Evolutionary conservation across 2,113 vertebrate genomes (phyloP).

Genomic region (Cryptomyrus ogoouensis): DNA sequence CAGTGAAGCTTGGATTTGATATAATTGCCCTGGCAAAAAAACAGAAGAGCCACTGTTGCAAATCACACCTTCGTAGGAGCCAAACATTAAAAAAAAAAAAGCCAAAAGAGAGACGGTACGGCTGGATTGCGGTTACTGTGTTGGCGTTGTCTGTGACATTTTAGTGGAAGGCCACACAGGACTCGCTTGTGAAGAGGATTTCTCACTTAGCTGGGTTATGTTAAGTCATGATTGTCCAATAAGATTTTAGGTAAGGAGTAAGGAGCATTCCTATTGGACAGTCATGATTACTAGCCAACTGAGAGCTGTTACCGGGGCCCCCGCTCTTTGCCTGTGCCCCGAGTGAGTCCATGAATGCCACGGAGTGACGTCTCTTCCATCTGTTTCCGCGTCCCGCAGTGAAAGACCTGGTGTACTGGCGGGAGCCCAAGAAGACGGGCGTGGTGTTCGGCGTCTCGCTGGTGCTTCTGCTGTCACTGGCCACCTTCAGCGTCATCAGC

Average conservation of each 20-base stretch:
- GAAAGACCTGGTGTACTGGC: conserved; percentile 66
- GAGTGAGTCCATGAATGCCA: not conserved
- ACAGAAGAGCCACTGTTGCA: not conserved
- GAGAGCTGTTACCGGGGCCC: not conserved
- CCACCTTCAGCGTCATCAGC: conserved; percentile 74
- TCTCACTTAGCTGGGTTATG: not conserved
- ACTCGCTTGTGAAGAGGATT: not conserved
- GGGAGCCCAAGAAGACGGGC: conserved; percentile 64
- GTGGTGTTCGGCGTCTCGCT: conserved; percentile 60
- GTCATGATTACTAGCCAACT: not conserved
- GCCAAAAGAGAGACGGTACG: not conserved
- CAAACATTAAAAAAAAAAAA: not conserved
- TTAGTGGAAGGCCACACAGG: not conserved
- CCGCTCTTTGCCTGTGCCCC: not conserved
- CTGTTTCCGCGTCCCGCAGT: conserved; percentile 37
- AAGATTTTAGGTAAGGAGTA: not conserved
- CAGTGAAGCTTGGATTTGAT: not conserved
- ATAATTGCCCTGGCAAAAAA: not conserved
- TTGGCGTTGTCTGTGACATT: not conserved
- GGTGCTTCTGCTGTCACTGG: conserved; percentile 69
- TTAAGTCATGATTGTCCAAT: not conserved
- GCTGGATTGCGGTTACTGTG: not conserved
- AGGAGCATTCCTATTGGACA: not conserved
- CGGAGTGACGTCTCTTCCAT: not conserved
- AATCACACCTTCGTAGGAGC: not conserved